A percentile compares a stretch with the other conserved stretches of the same genome.
These are phyloP conservation scores for Drymonia ruficornis DNA, from an alignment of 2,888 invertebrate genomes.

Conservation along the genomic window DNA sequence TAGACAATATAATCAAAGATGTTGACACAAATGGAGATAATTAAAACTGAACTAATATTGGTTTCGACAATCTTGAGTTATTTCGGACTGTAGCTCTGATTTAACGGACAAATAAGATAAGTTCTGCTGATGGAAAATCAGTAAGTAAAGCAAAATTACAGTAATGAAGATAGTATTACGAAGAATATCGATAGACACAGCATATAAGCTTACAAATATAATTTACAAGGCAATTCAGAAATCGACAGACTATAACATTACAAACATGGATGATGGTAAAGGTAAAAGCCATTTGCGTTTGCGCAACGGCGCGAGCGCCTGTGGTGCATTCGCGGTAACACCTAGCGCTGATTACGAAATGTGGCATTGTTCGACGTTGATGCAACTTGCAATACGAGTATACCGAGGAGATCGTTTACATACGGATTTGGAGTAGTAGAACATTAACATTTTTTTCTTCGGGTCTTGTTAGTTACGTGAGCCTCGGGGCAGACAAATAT, in stretches of 20 bases:
- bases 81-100: no score
- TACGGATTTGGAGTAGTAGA: neutral
- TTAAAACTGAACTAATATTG: constrained; percentile 3
- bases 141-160: no score
- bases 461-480: no score
- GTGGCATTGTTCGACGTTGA: constrained; percentile 25
- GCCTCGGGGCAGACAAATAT: no score
- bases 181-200: no score
- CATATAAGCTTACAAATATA: no score
- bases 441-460: no score
- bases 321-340: constrained; percentile 3
- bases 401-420: constrained; percentile 6
- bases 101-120: no score
- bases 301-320: neutral
- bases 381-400: constrained; percentile 24
- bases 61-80: no score
- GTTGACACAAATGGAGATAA: neutral
- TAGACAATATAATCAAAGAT: neutral
- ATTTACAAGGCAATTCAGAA: no score
- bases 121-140: no score
- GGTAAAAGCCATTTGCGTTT: neutral
- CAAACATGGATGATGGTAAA: neutral
- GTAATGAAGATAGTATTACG: no score
- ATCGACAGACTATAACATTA: neutral
- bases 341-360: constrained; percentile 18